Percentiles rank a stretch among this genome's conserved stretches.
These are phyloP conservation scores for Stenodera caucasica DNA, from an alignment of 2,888 invertebrate genomes.

Conservation along the genomic window DNA sequence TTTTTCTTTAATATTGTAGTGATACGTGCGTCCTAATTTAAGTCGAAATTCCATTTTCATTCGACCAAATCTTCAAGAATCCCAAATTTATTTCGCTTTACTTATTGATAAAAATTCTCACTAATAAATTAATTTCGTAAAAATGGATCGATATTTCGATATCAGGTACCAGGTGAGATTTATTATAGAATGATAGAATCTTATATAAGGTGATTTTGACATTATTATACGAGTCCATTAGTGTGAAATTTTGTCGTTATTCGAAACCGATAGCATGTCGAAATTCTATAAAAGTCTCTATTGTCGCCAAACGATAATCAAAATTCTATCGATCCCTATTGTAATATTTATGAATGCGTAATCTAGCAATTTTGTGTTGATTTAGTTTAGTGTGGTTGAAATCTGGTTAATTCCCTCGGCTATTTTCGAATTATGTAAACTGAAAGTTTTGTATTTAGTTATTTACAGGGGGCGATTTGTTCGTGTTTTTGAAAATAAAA, in stretches of 20 bases:
- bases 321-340: not conserved
- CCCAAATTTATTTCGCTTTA: too few relatives aligned
- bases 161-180: not conserved
- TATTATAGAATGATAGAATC: not conserved
- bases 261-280: not conserved
- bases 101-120: too few relatives aligned
- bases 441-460: constrained; percentile 11
- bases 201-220: not conserved
- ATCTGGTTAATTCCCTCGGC: not conserved
- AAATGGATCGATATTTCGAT: too few relatives aligned
- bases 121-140: too few relatives aligned
- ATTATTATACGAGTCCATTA: not conserved
- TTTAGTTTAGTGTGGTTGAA: constrained; percentile 18
- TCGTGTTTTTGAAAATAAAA: constrained; percentile 8
- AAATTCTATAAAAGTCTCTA: not conserved
- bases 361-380: constrained; percentile 17
- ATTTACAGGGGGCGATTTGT: not conserved
- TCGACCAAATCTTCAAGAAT: too few relatives aligned
- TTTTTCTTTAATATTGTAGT: too few relatives aligned
- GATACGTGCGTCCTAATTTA: too few relatives aligned
- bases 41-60: too few relatives aligned
- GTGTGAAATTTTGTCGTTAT: not conserved
- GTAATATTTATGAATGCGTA: constrained; percentile 20
- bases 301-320: not conserved
- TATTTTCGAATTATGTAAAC: constrained; percentile 14